These are phyloP conservation scores for Pogonocichla stellata DNA, from an alignment of 2,113 vertebrate genomes.

Conservation along the genomic window DNA sequence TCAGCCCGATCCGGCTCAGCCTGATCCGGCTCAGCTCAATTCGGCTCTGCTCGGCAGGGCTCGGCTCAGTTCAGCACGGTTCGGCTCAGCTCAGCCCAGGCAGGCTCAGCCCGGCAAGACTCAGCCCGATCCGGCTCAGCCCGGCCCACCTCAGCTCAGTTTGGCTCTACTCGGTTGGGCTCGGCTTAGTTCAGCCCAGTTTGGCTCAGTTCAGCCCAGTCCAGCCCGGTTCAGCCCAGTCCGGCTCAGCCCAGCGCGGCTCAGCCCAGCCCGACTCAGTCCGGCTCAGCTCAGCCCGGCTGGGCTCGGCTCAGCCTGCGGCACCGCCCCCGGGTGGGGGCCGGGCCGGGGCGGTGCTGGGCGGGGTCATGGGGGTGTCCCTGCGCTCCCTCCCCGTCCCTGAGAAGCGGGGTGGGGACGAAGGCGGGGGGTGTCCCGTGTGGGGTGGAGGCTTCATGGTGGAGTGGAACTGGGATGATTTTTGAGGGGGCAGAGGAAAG, in stretches of 20 bases:
- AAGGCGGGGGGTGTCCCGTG: background rate
- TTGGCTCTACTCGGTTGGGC: background rate
- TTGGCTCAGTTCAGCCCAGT: background rate
- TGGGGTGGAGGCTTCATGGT: too few species aligned
- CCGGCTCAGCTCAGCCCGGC: accelerated
- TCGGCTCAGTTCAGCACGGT: too few species aligned
- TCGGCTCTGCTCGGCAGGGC: background rate
- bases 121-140: too few species aligned
- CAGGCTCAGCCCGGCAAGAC: too few species aligned
- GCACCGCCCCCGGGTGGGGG: slow-evolving; percentile 54
- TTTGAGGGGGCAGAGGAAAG: background rate
- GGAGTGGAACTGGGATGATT: background rate
- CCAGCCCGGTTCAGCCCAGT: background rate
- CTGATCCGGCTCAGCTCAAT: accelerated
- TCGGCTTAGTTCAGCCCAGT: background rate
- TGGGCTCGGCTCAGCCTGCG: background rate
- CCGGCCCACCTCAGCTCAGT: accelerated
- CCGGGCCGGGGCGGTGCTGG: slow-evolving; percentile 7
- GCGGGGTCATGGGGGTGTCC: background rate
- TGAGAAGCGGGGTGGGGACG: background rate
- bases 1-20: background rate
- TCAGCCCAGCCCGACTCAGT: background rate
- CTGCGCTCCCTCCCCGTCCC: background rate
- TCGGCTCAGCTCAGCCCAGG: too few species aligned
- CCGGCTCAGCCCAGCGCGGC: background rate